These are phyloP conservation scores for Nixonia krombeini DNA, from an alignment of 1,140 invertebrate genomes.

Conservation along the genomic window DNA sequence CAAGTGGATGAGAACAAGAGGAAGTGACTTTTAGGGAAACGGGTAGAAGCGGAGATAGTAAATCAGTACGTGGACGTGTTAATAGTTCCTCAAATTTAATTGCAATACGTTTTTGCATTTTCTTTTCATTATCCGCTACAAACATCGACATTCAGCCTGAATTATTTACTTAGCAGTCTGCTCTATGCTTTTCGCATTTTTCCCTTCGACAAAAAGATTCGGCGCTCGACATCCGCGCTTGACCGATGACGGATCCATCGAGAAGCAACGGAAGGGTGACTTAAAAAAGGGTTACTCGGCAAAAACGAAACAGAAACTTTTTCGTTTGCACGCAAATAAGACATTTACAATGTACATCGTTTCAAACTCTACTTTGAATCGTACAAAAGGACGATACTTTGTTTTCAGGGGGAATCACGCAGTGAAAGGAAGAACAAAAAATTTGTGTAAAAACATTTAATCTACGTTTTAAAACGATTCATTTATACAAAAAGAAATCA, in stretches of 20 bases:
- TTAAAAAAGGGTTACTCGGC: not conserved
- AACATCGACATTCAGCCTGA: constrained; percentile 71
- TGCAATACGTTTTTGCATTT: constrained; percentile 65
- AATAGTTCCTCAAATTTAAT: constrained; percentile 60
- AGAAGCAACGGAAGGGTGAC: too few species aligned
- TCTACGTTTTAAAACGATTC: constrained; percentile 45
- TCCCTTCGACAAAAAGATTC: constrained; percentile 43
- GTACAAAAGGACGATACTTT: too few species aligned
- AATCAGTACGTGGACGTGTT: not conserved
- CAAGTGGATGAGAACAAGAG: too few species aligned
- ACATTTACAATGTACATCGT: too few species aligned
- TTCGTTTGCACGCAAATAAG: too few species aligned
- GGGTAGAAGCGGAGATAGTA: not conserved
- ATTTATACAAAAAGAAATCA: constrained; percentile 42
- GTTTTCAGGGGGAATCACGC: constrained; percentile 1
- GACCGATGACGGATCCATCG: too few species aligned
- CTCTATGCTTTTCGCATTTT: constrained; percentile 54
- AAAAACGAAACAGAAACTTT: too few species aligned
- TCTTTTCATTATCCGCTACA: constrained; percentile 66
- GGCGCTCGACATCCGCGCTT: constrained; percentile 9
- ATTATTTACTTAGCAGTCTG: constrained; percentile 69
- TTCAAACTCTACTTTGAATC: too few species aligned
- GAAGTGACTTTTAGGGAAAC: not conserved
- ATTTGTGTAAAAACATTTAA: constrained; percentile 47
- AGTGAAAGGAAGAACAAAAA: constrained; percentile 23